Base-by-base conservation (phyloP, 2,113 vertebrate genomes). In the Saguinus midas region DNA sequence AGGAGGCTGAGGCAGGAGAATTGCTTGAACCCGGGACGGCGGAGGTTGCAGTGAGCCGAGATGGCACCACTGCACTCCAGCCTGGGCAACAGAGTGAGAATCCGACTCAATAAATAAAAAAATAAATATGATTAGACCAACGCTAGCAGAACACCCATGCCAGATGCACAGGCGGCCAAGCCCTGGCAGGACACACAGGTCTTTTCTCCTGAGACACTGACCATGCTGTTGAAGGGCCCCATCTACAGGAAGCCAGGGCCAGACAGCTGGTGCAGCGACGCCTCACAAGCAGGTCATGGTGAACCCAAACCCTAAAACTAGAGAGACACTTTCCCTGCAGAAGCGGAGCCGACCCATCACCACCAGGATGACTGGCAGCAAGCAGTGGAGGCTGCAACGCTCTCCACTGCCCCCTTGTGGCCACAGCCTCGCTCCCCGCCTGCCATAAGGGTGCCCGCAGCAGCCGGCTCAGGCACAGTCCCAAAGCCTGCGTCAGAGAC, bases 321-420 rank as follows among this genome's bases (percentile, higher is more conserved):
- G 64, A 40, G 48, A 79, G 91, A 61, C n/a, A 12, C 6, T 16
- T 16, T 16, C 13, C 0, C 37, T 29, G 61, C 27, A 64, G 27
- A 64, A 11, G 61, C 61, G 2, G 0, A 64, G 61, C 27, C 29
- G 5, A 64, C 61, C 61, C 12, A 2, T 79, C 48, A 52, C 76
- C 76, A 20, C 48, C 29, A 18, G 40, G 32, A 80, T 13, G 32
- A 52, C 43, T 1, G 20, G 10, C 21, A 6, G 11, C 85, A 3
- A 45, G 43, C 5, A 0, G 37, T 35, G 17, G 43, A 52, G 35
- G 52, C 35, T 21, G 68, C 25, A 58, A 8, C 3, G 13, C 80
- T 90, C 95, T 78, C 81, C 83, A 85, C 86, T 37, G 96, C 90
- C 89, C 86, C 79, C 96, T 58, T 40, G 93, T 87, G 96, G 89